Base-by-base conservation (phyloP, 2,888 invertebrate genomes). In the Thelaira solivaga region DNA sequence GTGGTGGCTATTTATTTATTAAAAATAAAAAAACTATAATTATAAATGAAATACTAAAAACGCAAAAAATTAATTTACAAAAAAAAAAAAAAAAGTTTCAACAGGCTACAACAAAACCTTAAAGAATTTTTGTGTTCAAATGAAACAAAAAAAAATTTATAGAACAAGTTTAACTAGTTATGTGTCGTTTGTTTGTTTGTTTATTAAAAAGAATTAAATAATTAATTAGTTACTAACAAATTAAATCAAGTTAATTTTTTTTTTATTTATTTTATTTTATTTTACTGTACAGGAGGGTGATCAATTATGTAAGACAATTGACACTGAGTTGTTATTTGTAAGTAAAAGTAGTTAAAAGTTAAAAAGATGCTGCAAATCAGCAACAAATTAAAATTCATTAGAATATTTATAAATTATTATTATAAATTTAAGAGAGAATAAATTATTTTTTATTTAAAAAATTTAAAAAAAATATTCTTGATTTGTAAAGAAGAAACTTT, bases 1-100 rank as follows among this genome's bases (percentile, higher is more conserved):
- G 74, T 73, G 77, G 64, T 65, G n/a, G n/a, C n/a, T n/a, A n/a
- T n/a, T n/a, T 64, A 55, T 74, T 74, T 78, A 74, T 78, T 78
- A 49, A 61, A 61, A 64, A 65, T 11, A 62, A 59, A n/a, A n/a
- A n/a, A n/a, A n/a, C n/a, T n/a, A n/a, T n/a, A n/a, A 39, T 64
- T 64, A 61, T 36, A 49, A 49, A 73, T 18, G 22, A 34, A 67
- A 47, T 16, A 49, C 26, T 65, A 43, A 45, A 53, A 68, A 62
- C 55, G 68, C 75, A 69, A 61, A 65, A 69, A 51, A 47, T 36
- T 10, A 39, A n/a, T n/a, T n/a, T n/a, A n/a, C n/a, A n/a, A 36
- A 49, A 20, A 11, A 24, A 45, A 49, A 29, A 10, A 49, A 49
- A 53, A 53, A 43, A 47, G 8, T 26, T 45, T 43, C 53, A 53